Base-by-base conservation (phyloP, 2,888 invertebrate species). In the Tuta absoluta region DNA sequence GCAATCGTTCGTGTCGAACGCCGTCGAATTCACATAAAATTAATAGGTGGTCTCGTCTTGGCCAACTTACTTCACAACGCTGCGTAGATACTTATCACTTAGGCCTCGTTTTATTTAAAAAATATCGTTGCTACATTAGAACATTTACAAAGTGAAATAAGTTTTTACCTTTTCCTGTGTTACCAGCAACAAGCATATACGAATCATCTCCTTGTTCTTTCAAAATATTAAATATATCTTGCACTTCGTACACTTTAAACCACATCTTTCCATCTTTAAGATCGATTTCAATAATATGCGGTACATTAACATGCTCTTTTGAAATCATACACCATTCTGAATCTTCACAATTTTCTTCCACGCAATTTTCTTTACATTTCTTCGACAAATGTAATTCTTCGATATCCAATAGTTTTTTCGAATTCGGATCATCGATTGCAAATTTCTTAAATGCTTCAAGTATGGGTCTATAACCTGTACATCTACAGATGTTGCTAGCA, bases 401-500 rank as follows among this genome's bases (percentile, higher is more conserved):
- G 23, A 91, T 87, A 48, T 91, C 94, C 0, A 63, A 19, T 19
- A 49, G 38, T 8, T 14, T 12, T 7, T 19, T 23, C 7, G 56
- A n/a, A 2, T 56, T 24, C 17, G 24, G 28, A 7, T 93, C 92
- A 74, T 95, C 95, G 21, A 77, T 86, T 0, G 95, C 95, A 67
- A 95, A 94, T 14, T 94, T 93, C 75, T 96, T 96, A 81, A 96
- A 95, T 0, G 96, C 94, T 72, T 96, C 95, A 57, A 96, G 78
- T 63, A 96, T 96, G 0, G 96, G 93, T 11, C 96, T 91, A 72
- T 95, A 96, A 0, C 96, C 96, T 0, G 96, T 96, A 75, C 96
- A 96, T 56, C 96, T 93, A 70, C 96, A 96, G 14, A 95, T 93
- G 71, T 96, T 95, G 65, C 95, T 94, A 12, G 94, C 96, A 69